Evolutionary conservation across 2,113 vertebrate species (phyloP).

Genomic region (Microcebus tavaratra): DNA sequence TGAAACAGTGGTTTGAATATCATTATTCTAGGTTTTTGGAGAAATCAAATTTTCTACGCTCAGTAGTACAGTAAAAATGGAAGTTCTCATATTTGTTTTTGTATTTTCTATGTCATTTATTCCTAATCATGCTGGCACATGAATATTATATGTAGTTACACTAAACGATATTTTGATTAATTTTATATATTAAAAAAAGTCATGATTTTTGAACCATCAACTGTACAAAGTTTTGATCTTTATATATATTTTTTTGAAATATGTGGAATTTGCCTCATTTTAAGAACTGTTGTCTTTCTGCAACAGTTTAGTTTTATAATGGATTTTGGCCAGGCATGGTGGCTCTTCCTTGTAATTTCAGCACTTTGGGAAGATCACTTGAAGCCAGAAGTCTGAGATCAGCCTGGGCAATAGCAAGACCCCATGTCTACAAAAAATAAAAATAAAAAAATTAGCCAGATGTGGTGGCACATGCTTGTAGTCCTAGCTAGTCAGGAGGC

Average conservation of each 20-base stretch:
- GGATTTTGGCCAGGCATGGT: not conserved
- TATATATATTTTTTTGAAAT: not conserved
- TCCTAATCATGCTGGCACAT: not conserved
- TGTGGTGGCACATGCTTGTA: no score
- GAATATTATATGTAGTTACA: not conserved
- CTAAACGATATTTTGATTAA: not conserved
- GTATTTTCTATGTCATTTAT: not conserved
- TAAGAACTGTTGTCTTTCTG: not conserved
- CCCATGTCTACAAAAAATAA: no score
- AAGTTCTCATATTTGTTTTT: not conserved
- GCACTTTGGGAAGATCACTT: no score
- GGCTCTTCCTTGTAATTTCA: no score
- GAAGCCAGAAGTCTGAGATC: no score
- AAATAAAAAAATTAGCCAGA: no score
- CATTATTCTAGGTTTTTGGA: not conserved
- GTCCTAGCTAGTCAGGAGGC: no score
- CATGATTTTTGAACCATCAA: not conserved
- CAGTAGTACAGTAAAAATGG: not conserved
- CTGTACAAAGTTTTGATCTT: not conserved
- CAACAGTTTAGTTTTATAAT: not conserved
- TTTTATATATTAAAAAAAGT: conserved; percentile 4
- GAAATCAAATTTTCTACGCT: not conserved
- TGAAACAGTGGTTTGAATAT: not conserved
- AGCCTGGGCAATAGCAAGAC: no score
- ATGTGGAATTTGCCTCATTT: not conserved